A percentile compares a stretch with the other conserved stretches of the same genome.
phyloP scores from a whole-genome alignment of 1,140 invertebrate species.

The Lysiphlebus fabarum region DNA sequence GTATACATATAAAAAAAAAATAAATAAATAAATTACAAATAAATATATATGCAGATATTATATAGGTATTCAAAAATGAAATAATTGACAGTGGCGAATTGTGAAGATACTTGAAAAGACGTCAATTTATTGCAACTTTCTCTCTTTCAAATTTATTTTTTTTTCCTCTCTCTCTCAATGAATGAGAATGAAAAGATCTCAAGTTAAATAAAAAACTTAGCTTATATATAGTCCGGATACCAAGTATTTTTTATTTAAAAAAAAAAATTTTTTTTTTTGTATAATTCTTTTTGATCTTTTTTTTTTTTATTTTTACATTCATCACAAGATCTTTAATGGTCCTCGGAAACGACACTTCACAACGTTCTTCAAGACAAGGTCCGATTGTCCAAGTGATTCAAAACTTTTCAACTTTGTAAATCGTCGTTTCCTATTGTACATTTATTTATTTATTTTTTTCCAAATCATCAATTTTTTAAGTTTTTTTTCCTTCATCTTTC shows the following conservation, averaged over 20 bases:
- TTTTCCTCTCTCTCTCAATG: too few species aligned
- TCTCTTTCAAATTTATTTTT: too few species aligned
- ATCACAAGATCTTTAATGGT: neutral
- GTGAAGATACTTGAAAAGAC: neutral
- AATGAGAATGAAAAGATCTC: too few species aligned
- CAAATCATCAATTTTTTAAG: neutral
- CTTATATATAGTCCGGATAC: neutral
- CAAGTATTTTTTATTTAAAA: neutral
- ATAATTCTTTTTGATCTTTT: neutral
- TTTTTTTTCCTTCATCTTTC: neutral
- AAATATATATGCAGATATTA: too few species aligned
- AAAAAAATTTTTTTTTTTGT: too few species aligned
- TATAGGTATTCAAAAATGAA: neutral
- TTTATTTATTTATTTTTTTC: neutral
- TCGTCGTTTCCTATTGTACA: neutral
- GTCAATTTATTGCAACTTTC: neutral
- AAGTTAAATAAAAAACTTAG: too few species aligned
- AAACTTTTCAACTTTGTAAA: neutral
- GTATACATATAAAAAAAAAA: too few species aligned
- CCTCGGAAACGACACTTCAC: slow-evolving; percentile 3
- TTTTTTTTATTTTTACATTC: neutral
- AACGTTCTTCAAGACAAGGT: neutral
- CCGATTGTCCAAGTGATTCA: slow-evolving; percentile 2
- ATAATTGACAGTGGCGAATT: neutral
- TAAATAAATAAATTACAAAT: too few species aligned